These are phyloP conservation scores for Ceraclea dissimilis DNA, from an alignment of 2,888 invertebrate genomes.

Conservation along the genomic window DNA sequence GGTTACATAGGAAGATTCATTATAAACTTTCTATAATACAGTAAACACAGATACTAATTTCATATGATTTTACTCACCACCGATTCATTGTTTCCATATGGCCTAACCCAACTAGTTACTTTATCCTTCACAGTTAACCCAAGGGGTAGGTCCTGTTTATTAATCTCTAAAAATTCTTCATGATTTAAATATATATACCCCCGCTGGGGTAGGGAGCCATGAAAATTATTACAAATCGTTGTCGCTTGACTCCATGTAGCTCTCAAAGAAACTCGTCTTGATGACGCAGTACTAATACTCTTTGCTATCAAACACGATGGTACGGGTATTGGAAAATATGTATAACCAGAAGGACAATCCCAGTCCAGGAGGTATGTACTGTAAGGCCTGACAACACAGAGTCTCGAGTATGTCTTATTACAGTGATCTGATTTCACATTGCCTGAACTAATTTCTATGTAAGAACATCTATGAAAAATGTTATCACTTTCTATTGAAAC, in stretches of 20 bases:
- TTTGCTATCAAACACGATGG: conserved; percentile 33
- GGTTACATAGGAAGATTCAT: neutral
- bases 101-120: neutral
- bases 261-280: conserved; percentile 34
- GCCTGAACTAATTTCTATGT: conserved; percentile 32
- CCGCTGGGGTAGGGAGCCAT: conserved; percentile 35
- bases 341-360: conserved; percentile 33
- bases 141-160: conserved; percentile 33
- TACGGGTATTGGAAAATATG: conserved; percentile 36
- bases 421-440: conserved; percentile 36
- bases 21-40: neutral
- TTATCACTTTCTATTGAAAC: neutral
- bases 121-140: conserved; percentile 31
- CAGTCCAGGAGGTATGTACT: conserved; percentile 27
- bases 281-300: conserved; percentile 29
- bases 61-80: neutral
- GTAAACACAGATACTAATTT: too few species aligned
- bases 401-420: conserved; percentile 36
- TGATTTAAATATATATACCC: conserved; percentile 43
- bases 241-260: conserved; percentile 40
- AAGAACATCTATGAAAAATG: conserved; percentile 33
- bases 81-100: neutral
- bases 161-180: conserved; percentile 27
- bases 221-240: conserved; percentile 33
- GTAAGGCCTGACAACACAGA: conserved; percentile 39